These are phyloP conservation scores for Saxidomus purpurata DNA, from an alignment of 1,140 invertebrate species.

Conservation along the genomic window DNA sequence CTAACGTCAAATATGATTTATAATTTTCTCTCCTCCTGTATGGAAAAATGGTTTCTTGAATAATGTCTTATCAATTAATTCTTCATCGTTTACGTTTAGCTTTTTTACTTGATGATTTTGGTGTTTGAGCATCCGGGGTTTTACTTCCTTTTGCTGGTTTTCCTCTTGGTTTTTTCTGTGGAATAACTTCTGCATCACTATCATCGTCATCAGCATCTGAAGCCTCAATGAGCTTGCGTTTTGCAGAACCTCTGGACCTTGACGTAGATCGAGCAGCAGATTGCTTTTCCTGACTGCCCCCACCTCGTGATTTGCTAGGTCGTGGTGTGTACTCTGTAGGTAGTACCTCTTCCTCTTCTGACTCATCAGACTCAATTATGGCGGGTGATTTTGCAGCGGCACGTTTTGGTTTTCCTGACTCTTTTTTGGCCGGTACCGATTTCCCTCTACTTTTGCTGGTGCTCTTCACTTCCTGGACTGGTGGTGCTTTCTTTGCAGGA, in stretches of 20 bases:
- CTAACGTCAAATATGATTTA: neutral
- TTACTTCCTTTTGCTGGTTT: neutral
- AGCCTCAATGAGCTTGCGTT: neutral
- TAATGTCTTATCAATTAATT: neutral
- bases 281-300: neutral
- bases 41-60: neutral
- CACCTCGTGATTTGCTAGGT: slow-evolving; percentile 17
- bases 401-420: neutral
- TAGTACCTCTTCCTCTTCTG: neutral
- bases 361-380: neutral
- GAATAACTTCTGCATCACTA: neutral
- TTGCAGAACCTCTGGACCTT: neutral
- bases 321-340: slow-evolving; percentile 18
- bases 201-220: slow-evolving; percentile 38
- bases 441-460: slow-evolving; percentile 28
- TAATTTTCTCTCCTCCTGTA: neutral
- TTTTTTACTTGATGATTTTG: slow-evolving; percentile 9
- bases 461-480: neutral
- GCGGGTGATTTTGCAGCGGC: neutral
- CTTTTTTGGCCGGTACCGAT: neutral
- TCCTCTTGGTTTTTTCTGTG: slow-evolving; percentile 25
- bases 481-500: neutral
- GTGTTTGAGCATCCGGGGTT: neutral
- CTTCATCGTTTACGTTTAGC: slow-evolving; percentile 31
- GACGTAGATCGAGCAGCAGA: neutral